These are phyloP conservation scores for Nephila pilipes DNA, from an alignment of 1,140 invertebrate genomes.

Conservation along the genomic window DNA sequence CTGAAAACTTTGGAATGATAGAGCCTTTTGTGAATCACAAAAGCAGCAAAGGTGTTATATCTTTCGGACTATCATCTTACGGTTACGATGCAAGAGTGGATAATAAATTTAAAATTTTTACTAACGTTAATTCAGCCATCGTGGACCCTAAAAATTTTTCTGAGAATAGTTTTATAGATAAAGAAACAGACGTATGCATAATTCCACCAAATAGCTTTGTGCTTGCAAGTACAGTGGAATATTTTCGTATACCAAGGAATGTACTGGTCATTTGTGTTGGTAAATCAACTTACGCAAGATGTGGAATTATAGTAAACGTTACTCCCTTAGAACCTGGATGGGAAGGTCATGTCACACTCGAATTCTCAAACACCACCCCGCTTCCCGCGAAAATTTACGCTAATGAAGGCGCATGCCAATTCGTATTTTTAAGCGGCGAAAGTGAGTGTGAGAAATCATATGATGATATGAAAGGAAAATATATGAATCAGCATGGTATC, in stretches of 20 bases:
- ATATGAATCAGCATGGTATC: too few relatives aligned
- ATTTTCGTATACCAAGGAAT: conserved; percentile 51
- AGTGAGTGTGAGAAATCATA: too few relatives aligned
- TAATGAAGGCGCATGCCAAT: conserved; percentile 54
- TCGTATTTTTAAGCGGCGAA: not conserved
- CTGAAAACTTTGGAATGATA: too few relatives aligned
- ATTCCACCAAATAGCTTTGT: conserved; percentile 61
- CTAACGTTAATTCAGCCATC: too few relatives aligned
- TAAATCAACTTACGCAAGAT: conserved; percentile 54
- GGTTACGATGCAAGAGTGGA: too few relatives aligned
- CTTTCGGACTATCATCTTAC: too few relatives aligned
- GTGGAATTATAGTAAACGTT: conserved; percentile 64
- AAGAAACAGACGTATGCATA: conserved; percentile 44
- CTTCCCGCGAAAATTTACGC: conserved; percentile 61
- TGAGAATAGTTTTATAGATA: conserved; percentile 12
- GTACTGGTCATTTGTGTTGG: conserved; percentile 52
- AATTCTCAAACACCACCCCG: conserved; percentile 53
- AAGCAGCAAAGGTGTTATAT: too few relatives aligned
- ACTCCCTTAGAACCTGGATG: conserved; percentile 58
- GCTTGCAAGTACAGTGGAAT: conserved; percentile 45
- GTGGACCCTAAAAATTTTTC: too few relatives aligned
- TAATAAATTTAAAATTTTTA: too few relatives aligned
- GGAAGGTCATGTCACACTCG: conserved; percentile 61
- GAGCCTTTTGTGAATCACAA: too few relatives aligned
- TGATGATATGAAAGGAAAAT: too few relatives aligned